phyloP scores from a whole-genome alignment of 2,797 vertebrate species.

The Mormyrus hasselquistii region DNA sequence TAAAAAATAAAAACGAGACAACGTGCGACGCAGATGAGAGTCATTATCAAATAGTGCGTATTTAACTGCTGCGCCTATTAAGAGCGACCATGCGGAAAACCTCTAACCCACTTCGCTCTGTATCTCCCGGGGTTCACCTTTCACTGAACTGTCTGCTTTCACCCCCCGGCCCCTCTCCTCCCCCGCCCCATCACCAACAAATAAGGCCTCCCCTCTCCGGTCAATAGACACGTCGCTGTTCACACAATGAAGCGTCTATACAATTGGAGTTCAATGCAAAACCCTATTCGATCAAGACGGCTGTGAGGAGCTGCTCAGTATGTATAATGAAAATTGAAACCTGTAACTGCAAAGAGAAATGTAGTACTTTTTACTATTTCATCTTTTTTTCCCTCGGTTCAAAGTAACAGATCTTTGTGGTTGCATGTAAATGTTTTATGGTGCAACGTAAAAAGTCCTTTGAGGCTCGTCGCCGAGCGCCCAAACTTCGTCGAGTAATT shows the following conservation, averaged over 20 bases:
- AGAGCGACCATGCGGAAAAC: conserved; percentile 20
- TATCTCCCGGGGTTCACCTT: conserved; percentile 26
- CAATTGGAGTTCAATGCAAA: conserved; percentile 5
- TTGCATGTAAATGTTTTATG: background rate
- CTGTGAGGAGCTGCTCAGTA: background rate
- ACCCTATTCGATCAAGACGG: background rate
- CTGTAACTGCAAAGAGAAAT: background rate
- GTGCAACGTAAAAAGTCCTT: background rate
- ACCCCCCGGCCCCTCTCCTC: conserved; percentile 22
- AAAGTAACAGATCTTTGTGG: background rate
- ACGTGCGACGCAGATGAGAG: background rate
- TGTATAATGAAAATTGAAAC: background rate
- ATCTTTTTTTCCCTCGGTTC: background rate
- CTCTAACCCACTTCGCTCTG: conserved; percentile 18
- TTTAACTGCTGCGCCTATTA: conserved; percentile 16
- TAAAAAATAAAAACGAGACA: background rate
- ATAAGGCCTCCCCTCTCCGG: conserved; percentile 26
- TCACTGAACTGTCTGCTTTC: conserved; percentile 22
- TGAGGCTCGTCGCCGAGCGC: background rate
- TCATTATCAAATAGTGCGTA: background rate
- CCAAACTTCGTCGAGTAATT: background rate
- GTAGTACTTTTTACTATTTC: background rate
- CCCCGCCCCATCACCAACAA: conserved; percentile 27
- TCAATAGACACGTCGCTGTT: background rate
- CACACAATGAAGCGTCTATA: background rate